phyloP scores from a whole-genome alignment of 2,797 vertebrate species.

The Characodon lateralis region DNA sequence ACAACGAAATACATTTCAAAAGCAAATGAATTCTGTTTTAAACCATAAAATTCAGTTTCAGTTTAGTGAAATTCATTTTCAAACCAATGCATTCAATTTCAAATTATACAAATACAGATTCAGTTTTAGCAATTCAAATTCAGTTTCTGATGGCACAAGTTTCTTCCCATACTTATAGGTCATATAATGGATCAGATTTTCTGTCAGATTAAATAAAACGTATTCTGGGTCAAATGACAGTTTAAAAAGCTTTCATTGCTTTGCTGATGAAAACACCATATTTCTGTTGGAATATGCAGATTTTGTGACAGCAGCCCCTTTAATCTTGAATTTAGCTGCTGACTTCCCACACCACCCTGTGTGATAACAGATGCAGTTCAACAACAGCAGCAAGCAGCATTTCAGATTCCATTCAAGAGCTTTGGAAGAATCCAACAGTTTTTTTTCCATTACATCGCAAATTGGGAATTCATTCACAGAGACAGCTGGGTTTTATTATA shows the following conservation, averaged over 20 bases:
- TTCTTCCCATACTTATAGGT: neutral
- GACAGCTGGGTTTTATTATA: conserved; percentile 72
- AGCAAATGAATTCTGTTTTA: too few species aligned
- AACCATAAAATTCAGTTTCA: too few species aligned
- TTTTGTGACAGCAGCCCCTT: conserved; percentile 66
- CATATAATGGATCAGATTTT: conserved; percentile 76
- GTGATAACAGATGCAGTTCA: conserved; percentile 28
- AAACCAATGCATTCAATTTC: too few species aligned
- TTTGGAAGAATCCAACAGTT: conserved; percentile 48
- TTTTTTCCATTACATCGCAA: conserved; percentile 73
- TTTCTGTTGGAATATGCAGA: conserved; percentile 68
- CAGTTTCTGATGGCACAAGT: too few species aligned
- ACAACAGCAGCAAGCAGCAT: conserved; percentile 33
- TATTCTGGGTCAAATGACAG: conserved; percentile 80
- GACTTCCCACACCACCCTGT: conserved; percentile 36
- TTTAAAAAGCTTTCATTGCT: conserved; percentile 81
- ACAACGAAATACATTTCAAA: too few species aligned
- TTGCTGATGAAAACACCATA: conserved; percentile 70
- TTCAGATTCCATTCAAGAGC: conserved; percentile 40
- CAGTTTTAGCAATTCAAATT: too few species aligned
- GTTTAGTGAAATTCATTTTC: too few species aligned
- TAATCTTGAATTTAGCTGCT: conserved; percentile 20
- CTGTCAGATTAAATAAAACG: conserved; percentile 79
- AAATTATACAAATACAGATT: too few species aligned
- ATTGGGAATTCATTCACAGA: conserved; percentile 70